phyloP scores from a whole-genome alignment of 1,140 invertebrate species.

The Tribolium castaneum region DNA sequence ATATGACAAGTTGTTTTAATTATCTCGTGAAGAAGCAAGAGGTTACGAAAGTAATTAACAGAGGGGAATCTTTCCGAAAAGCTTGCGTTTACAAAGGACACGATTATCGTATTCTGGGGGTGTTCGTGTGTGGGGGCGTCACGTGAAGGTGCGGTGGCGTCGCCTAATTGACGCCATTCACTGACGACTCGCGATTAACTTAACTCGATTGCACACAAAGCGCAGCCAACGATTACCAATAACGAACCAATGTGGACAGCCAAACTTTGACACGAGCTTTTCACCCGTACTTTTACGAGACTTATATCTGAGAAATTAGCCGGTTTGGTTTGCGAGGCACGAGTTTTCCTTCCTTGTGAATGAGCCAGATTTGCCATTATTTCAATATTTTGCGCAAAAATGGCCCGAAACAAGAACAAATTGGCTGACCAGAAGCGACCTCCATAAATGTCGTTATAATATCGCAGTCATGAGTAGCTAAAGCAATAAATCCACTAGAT shows the following conservation, averaged over 20 bases:
- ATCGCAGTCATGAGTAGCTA: neutral
- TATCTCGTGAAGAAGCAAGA: slow-evolving; percentile 2
- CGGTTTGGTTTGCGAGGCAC: neutral
- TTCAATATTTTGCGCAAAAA: neutral
- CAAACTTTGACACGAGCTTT: slow-evolving; percentile 11
- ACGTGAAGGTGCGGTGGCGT: slow-evolving; percentile 49
- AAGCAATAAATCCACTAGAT: neutral
- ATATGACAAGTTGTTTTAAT: slow-evolving; percentile 25
- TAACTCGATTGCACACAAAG: slow-evolving; percentile 58
- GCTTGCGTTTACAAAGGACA: neutral
- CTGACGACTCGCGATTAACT: slow-evolving; percentile 55
- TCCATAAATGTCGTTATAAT: neutral
- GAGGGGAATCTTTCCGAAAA: neutral
- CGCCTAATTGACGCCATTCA: slow-evolving; percentile 58
- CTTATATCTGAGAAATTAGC: neutral
- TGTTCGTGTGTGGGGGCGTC: slow-evolving; percentile 36
- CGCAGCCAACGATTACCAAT: slow-evolving; percentile 54
- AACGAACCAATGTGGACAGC: slow-evolving; percentile 47
- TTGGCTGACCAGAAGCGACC: neutral
- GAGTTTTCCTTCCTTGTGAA: neutral
- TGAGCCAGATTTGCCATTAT: neutral
- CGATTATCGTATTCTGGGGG: slow-evolving; percentile 24
- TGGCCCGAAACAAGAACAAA: neutral
- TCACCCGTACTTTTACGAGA: neutral
- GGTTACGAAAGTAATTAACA: slow-evolving; percentile 12